These are phyloP conservation scores for Venustaconcha ellipsiformis DNA, from an alignment of 1,140 invertebrate species.

Conservation along the genomic window DNA sequence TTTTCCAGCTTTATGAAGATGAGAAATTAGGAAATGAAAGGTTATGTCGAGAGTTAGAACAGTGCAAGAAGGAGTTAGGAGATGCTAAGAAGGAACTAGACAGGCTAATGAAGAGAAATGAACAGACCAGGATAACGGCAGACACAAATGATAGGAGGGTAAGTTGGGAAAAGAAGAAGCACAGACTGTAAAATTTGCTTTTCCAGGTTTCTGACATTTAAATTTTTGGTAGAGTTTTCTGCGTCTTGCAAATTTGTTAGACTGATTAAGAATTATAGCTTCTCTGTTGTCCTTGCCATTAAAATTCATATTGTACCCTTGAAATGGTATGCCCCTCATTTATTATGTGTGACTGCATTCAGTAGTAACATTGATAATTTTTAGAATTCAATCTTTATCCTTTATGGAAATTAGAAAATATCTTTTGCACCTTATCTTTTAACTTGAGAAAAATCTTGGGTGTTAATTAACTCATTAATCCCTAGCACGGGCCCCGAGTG, in stretches of 20 bases:
- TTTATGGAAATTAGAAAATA: too few relatives aligned
- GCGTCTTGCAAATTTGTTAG: background rate
- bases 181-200: background rate
- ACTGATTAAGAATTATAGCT: too few relatives aligned
- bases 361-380: too few relatives aligned
- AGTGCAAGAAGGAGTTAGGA: slow-evolving; percentile 28
- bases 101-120: slow-evolving; percentile 30
- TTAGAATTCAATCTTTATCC: too few relatives aligned
- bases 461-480: too few relatives aligned
- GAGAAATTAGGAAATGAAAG: slow-evolving; percentile 28
- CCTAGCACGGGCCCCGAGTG: too few relatives aligned
- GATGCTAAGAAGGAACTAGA: slow-evolving; percentile 30
- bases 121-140: slow-evolving; percentile 12
- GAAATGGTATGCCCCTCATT: too few relatives aligned
- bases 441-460: too few relatives aligned
- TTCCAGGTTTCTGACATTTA: background rate
- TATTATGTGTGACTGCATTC: too few relatives aligned
- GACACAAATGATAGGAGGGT: slow-evolving; percentile 34
- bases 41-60: slow-evolving; percentile 28
- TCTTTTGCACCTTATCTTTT: too few relatives aligned
- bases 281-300: too few relatives aligned
- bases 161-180: background rate
- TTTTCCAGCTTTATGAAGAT: slow-evolving; percentile 31
- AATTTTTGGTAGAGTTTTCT: background rate
- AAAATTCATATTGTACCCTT: too few relatives aligned